Evolutionary conservation across 2,113 vertebrate species (phyloP), one percentile per base, ranked within the genome.

Genomic region (Siphamia tubifer): DNA sequence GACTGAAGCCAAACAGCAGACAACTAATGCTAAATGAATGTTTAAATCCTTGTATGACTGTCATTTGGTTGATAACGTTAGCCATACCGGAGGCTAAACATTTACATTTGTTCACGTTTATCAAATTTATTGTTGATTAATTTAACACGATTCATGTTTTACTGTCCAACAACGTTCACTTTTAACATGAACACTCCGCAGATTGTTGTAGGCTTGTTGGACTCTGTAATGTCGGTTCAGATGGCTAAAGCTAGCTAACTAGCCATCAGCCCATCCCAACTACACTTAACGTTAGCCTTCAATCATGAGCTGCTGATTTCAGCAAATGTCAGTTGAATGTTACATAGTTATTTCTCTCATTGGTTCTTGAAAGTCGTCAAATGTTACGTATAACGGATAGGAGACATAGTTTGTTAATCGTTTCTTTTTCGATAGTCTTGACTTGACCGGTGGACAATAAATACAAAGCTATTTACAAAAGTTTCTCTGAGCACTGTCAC

Each of bases 31-130:
- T 48, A 24, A 49, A 30, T 43, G 39, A 30, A 19, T 34, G 23
- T 43, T 57, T 31, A 25, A n/a, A 21, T 36, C 11, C 13, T 11
- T 52, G 31, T 54, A 27, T 53, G 56, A 12, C 49, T 38, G 42
- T 13, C 34, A 9, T 61, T 61, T 74, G 81, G 58, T 60, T 2
- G 28, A 2, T 34, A 56, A 43, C 62, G 16, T 31, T 83, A 79
- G 81, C 75, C 9, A 54, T 44, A 71, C 56, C 63, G 1, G 13
- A 11, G 17, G n/a, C 25, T 27, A n/a, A 17, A 31, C 8, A 10
- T 40, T 30, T 57, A 4, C n/a, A 17, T 35, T 10, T 0, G 13
- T 49, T 15, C 30, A 23, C 13, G 17, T 32, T 42, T 25, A 3
- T 1, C 6, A 28, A 21, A 1, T 9, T 4, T 13, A 12, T 13